Evolutionary conservation across 2,888 invertebrate species (phyloP), one percentile per base, ranked within the genome.

Genomic region (Crossocerus cetratus): DNA sequence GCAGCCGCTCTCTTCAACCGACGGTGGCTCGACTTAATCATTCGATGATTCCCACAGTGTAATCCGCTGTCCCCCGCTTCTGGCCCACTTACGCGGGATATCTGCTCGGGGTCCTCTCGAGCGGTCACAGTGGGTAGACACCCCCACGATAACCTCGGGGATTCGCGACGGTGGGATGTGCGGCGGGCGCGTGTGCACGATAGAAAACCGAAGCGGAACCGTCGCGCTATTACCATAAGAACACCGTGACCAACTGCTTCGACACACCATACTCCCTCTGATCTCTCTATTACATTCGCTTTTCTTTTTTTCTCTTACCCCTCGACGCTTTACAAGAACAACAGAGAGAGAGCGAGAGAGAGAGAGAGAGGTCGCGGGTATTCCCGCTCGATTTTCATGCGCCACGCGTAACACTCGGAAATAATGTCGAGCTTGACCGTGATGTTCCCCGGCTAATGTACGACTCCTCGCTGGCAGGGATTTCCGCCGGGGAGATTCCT

Each of bases 121-220:
- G 87, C 84, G 87, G 88, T 88, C 86, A 87, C 89, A 88, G 86
- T 87, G 87, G 86, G 84, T 87, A 86, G 86, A 86, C 88, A 87
- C 88, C 87, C 88, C 87, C 86, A 83, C 86, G 87, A 88, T 88
- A 87, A 88, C 87, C 84, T 86, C 82, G 78, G 78, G 84, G 84
- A 89, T 89, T 89, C 88, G 87, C 83, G 80, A 89, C 87, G 87
- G 86, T 84, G 82, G 80, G 32, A 32, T 32, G 8, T 83, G 63
- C 53, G 63, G 69, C 58, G 61, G n/a, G n/a, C 59, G 65, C 73
- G 70, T 64, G 71, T 54, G 62, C 65, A n/a, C 81, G 79, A 84
- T 78, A 76, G 83, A 83, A 86, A 87, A 88, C 81, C 86, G 82
- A 82, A 82, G 78, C 86, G 84, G 78, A 80, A 78, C 80, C 69